phyloP scores from a whole-genome alignment of 2,113 vertebrate species.

The Todiramphus saurophagus region DNA sequence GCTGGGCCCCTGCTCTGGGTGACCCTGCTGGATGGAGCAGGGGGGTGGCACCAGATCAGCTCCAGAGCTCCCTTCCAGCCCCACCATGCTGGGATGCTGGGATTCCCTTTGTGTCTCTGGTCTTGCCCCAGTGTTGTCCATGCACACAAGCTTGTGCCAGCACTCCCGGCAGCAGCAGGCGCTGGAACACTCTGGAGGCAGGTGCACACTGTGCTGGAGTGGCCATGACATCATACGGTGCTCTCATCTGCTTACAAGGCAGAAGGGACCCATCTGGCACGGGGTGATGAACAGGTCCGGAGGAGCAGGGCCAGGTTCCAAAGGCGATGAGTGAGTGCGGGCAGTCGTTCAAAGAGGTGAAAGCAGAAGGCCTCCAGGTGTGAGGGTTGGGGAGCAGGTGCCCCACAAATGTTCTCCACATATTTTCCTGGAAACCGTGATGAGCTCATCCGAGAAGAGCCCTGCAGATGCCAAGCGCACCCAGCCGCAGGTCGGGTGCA shows the following conservation, averaged over 20 bases:
- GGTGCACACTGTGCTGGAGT: fast-evolving
- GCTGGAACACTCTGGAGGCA: not conserved
- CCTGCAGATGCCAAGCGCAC: not conserved
- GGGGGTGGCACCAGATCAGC: not conserved
- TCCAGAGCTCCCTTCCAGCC: not conserved
- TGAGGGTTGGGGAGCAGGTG: not conserved
- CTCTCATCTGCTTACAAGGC: not conserved
- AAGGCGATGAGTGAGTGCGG: not conserved
- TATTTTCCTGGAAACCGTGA: not conserved
- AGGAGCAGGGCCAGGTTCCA: not conserved
- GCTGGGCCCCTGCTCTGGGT: not conserved
- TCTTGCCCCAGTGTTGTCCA: not conserved
- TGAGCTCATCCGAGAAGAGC: not conserved
- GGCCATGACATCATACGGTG: not conserved
- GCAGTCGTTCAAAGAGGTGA: not conserved
- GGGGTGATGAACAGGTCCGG: not conserved
- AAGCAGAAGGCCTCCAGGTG: conserved; percentile 7
- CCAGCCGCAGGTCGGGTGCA: not conserved
- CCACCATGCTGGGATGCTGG: not conserved
- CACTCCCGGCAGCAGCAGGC: fast-evolving
- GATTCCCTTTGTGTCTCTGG: not conserved
- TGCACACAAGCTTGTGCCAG: not conserved
- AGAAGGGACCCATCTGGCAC: not conserved
- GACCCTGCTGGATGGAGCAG: not conserved
- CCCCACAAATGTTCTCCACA: not conserved